Evolutionary conservation across 2,888 invertebrate genomes (phyloP).

Genomic region (Spilarctia lutea): DNA sequence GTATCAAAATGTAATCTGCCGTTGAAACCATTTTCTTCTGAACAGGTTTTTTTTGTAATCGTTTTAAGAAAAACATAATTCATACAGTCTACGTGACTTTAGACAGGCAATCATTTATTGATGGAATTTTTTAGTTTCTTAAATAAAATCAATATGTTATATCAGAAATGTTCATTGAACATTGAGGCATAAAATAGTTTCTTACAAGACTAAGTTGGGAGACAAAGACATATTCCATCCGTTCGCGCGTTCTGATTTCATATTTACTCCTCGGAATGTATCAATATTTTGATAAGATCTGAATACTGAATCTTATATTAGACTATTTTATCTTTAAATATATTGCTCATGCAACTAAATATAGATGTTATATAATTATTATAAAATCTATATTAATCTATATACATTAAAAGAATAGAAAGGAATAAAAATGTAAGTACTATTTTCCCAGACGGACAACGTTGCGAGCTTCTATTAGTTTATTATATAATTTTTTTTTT

Average conservation of each 20-base stretch:
- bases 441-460: too few species aligned
- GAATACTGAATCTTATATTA: neutral
- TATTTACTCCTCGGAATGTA: neutral
- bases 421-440: too few species aligned
- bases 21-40: neutral
- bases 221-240: neutral
- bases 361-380: neutral
- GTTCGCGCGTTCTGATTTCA: neutral
- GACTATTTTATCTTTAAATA: neutral
- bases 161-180: neutral
- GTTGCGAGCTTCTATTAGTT: too few species aligned
- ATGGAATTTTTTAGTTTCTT: slow-evolving; percentile 10
- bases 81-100: slow-evolving; percentile 42
- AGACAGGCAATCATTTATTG: slow-evolving; percentile 12
- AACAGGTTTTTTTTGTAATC: neutral
- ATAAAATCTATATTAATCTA: too few species aligned
- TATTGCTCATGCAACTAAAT: neutral
- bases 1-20: neutral
- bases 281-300: neutral
- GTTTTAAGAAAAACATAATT: neutral
- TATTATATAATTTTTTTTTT: too few species aligned
- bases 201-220: neutral
- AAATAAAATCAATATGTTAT: slow-evolving; percentile 15
- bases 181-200: neutral
- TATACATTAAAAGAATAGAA: too few species aligned